Conservation (phyloP, 2,797 vertebrate genomes). For the Amblyraja radiata region DNA sequence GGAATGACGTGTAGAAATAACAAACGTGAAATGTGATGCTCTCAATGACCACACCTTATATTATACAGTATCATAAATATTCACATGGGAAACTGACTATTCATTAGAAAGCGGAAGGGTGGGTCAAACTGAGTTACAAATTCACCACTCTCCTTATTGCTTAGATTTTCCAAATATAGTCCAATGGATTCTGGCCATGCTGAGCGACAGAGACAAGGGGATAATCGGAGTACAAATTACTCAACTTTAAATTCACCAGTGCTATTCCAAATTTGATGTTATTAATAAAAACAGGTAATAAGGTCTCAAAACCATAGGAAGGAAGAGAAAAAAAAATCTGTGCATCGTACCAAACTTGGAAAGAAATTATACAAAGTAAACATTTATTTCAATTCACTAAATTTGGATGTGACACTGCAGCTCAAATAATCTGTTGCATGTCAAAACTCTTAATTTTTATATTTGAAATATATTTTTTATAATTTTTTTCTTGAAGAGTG, state of each 20-base stretch:
- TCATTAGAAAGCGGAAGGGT: neutral
- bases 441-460: neutral
- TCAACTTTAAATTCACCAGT: neutral
- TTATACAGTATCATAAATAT: neutral
- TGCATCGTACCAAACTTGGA: no score
- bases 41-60: neutral
- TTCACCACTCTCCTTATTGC: neutral
- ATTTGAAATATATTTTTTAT: neutral
- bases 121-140: neutral
- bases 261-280: neutral
- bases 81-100: neutral
- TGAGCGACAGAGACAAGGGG: neutral
- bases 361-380: neutral
- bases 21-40: neutral
- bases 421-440: neutral
- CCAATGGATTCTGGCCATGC: neutral
- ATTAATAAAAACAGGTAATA: neutral
- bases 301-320: neutral
- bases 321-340: neutral
- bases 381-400: neutral
- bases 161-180: neutral
- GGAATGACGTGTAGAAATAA: no score
- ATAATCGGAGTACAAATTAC: conserved; percentile 1
- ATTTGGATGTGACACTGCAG: neutral
- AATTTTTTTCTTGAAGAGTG: no score